Evolutionary conservation across 2,797 vertebrate species (phyloP).

Genomic region (Centroberyx gerrardi): DNA sequence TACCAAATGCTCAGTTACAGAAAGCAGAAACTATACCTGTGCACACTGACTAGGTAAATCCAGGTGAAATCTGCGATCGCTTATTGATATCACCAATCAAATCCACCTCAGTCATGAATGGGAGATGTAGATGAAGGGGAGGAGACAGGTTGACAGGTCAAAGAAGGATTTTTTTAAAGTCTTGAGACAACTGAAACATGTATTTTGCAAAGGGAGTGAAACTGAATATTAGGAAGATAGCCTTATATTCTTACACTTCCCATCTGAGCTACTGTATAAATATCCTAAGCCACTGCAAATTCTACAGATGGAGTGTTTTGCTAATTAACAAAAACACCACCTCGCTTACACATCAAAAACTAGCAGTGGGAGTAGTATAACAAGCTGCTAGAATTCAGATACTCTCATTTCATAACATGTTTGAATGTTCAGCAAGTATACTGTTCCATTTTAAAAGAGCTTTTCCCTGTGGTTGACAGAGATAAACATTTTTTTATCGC

Average conservation of each 20-base stretch:
- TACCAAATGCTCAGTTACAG: too few species aligned
- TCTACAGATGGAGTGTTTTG: slow-evolving; percentile 67
- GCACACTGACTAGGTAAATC: background rate
- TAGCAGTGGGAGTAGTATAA: slow-evolving; percentile 62
- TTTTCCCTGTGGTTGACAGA: slow-evolving; percentile 79
- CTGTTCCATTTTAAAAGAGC: slow-evolving; percentile 70
- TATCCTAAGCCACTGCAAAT: slow-evolving; percentile 47
- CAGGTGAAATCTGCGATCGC: background rate
- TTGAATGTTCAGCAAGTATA: slow-evolving; percentile 76
- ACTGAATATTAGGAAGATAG: background rate
- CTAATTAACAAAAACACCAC: slow-evolving; percentile 75
- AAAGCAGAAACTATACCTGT: background rate
- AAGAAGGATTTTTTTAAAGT: background rate
- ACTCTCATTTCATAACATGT: slow-evolving; percentile 68
- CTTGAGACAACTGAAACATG: background rate
- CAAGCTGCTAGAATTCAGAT: slow-evolving; percentile 67
- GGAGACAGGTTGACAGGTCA: background rate
- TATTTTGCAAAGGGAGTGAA: background rate
- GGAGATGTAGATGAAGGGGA: background rate
- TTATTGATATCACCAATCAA: slow-evolving; percentile 1
- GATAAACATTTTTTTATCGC: slow-evolving; percentile 80
- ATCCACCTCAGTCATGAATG: background rate
- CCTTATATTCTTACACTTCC: background rate
- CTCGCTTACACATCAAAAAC: slow-evolving; percentile 69
- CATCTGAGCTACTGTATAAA: slow-evolving; percentile 41